Evolutionary conservation across 2,888 invertebrate genomes (phyloP).

Genomic region (Cataglyphis livida): DNA sequence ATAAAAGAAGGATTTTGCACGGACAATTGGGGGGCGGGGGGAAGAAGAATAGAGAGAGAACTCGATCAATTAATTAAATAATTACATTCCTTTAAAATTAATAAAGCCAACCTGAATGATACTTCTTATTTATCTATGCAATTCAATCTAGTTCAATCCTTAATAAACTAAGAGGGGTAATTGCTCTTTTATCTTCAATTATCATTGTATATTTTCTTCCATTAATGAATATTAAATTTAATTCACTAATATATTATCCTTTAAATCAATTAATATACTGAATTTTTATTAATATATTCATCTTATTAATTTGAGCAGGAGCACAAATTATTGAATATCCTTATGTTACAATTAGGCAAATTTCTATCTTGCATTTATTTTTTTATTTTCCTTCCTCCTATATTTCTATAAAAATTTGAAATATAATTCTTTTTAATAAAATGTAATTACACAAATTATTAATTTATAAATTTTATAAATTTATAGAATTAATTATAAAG

Average conservation of each 20-base stretch:
- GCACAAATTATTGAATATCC: constrained; percentile 90
- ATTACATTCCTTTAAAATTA: too few species aligned
- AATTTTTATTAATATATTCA: constrained; percentile 86
- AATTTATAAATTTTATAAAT: too few species aligned
- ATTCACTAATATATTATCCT: constrained; percentile 85
- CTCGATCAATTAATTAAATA: background rate
- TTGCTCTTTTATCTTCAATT: constrained; percentile 86
- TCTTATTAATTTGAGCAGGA: constrained; percentile 91
- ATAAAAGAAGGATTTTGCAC: constrained; percentile 20
- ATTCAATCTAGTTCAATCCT: constrained; percentile 87
- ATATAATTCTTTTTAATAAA: background rate
- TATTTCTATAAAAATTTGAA: background rate
- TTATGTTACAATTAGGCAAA: constrained; percentile 88
- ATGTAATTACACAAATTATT: too few species aligned
- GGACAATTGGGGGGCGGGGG: background rate
- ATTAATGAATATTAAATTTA: constrained; percentile 85
- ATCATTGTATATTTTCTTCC: constrained; percentile 87
- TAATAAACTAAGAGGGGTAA: constrained; percentile 92
- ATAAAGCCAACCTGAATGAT: constrained; percentile 91
- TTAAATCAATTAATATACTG: constrained; percentile 89
- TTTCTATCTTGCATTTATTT: constrained; percentile 69
- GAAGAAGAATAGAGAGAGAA: background rate
- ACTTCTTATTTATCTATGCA: constrained; percentile 86
- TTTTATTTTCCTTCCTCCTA: too few species aligned
- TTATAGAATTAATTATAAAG: too few species aligned